These are phyloP conservation scores for Tiliqua scincoides DNA, from an alignment of 2,113 vertebrate genomes.

Conservation along the genomic window DNA sequence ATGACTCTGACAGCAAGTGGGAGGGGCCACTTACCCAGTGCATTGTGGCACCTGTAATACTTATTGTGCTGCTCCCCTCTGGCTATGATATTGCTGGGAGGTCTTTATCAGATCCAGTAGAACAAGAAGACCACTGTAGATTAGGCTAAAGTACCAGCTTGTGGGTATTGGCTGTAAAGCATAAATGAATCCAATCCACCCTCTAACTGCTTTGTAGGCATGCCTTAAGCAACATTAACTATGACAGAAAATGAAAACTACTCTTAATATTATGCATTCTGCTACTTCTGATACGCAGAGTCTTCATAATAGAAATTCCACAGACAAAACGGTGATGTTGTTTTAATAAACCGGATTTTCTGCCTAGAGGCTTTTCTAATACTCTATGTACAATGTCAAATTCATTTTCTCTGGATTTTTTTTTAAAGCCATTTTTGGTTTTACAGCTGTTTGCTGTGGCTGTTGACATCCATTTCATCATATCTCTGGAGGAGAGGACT, in stretches of 20 bases:
- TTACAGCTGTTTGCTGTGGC: slow-evolving; percentile 22
- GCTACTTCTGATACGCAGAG: background rate
- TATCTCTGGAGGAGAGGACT: slow-evolving; percentile 37
- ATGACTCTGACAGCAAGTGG: too few relatives aligned
- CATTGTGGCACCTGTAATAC: too few relatives aligned
- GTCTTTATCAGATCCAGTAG: too few relatives aligned
- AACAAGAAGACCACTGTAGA: too few relatives aligned
- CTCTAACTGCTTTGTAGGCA: background rate
- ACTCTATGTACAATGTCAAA: background rate
- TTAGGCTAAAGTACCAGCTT: too few relatives aligned
- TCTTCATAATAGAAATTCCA: background rate
- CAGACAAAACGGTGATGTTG: background rate
- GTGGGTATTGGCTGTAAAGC: background rate
- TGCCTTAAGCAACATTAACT: background rate
- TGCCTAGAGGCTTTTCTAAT: background rate
- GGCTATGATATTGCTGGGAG: too few relatives aligned
- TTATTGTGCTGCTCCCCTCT: too few relatives aligned
- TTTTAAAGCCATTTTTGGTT: slow-evolving; percentile 13
- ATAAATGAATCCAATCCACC: background rate
- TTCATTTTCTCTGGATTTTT: slow-evolving; percentile 16
- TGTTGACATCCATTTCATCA: slow-evolving; percentile 39
- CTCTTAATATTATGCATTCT: background rate
- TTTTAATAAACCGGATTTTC: background rate
- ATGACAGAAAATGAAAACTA: background rate
- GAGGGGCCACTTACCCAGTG: too few relatives aligned